phyloP scores from a whole-genome alignment of 2,113 vertebrate species.

The Oplegnathus fasciatus region DNA sequence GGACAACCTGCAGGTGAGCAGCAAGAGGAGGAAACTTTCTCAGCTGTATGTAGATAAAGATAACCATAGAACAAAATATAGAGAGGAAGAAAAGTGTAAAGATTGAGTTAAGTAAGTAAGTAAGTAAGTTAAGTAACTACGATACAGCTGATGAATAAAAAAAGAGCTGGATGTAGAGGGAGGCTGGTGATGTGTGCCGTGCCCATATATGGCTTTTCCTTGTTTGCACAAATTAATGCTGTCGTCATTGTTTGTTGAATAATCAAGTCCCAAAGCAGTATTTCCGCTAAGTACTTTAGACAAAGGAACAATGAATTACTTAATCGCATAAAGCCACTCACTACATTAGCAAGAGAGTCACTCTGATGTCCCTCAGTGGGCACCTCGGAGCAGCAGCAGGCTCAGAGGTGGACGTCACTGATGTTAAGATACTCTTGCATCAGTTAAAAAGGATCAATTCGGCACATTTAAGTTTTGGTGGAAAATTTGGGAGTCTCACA shows the following conservation, averaged over 20 bases:
- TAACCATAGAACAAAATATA: not conserved
- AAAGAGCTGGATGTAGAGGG: not conserved
- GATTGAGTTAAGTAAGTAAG: not conserved
- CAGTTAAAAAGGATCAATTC: not conserved
- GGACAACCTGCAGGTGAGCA: constrained; percentile 86
- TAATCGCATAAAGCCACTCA: constrained; percentile 58
- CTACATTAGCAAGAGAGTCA: constrained; percentile 27
- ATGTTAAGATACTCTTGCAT: not conserved
- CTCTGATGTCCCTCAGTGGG: constrained; percentile 34
- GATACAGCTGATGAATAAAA: not conserved
- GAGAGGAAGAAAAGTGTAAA: not conserved
- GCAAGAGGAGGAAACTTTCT: constrained; percentile 10
- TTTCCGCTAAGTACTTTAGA: constrained; percentile 44
- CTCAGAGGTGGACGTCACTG: constrained; percentile 29
- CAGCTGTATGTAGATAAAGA: not conserved
- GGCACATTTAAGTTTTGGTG: not conserved
- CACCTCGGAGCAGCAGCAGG: constrained; percentile 1
- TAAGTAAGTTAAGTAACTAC: no score
- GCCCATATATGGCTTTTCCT: constrained; percentile 19
- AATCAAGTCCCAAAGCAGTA: constrained; percentile 35
- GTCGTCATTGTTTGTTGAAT: constrained; percentile 27
- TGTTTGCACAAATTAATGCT: constrained; percentile 8
- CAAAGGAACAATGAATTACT: constrained; percentile 57
- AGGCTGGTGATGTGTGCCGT: not conserved
- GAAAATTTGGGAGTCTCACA: not conserved